Conservation (phyloP, 2,888 invertebrate species). For the Andrena dorsata region DNA sequence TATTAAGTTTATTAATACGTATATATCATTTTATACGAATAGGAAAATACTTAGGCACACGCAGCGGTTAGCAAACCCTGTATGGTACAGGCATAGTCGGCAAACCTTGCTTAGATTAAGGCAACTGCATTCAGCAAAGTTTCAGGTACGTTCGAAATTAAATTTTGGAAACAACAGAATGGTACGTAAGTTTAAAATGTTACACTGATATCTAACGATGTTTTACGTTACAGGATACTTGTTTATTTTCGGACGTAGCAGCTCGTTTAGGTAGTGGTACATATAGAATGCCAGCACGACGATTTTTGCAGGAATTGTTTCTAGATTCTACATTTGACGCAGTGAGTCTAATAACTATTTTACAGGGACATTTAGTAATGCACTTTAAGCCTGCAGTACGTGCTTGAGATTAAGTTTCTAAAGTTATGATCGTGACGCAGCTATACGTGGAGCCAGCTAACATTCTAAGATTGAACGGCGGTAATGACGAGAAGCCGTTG, state of each 20-base stretch:
- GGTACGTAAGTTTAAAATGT: neutral
- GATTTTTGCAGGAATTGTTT: slow-evolving; percentile 97
- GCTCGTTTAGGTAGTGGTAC: slow-evolving; percentile 91
- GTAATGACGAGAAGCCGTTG: slow-evolving; percentile 72
- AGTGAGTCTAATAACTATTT: slow-evolving; percentile 76
- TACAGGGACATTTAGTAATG: neutral
- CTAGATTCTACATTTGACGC: slow-evolving; percentile 92
- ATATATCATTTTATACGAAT: slow-evolving; percentile 40
- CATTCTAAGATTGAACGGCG: slow-evolving; percentile 77
- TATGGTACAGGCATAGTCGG: slow-evolving; percentile 92
- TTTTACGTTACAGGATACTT: slow-evolving; percentile 89
- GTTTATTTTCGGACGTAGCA: slow-evolving; percentile 97
- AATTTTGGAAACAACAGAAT: neutral
- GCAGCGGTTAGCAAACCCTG: slow-evolving; percentile 92
- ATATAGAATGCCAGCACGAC: slow-evolving; percentile 93
- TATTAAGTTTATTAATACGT: slow-evolving; percentile 9
- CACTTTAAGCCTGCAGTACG: neutral
- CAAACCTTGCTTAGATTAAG: slow-evolving; percentile 92
- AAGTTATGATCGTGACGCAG: slow-evolving; percentile 68
- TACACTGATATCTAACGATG: slow-evolving; percentile 7
- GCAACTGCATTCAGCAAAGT: slow-evolving; percentile 90
- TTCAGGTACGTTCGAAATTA: slow-evolving; percentile 83
- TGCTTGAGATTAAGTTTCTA: slow-evolving; percentile 16
- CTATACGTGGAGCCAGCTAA: slow-evolving; percentile 82
- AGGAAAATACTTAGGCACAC: slow-evolving; percentile 89